Evolutionary conservation across 2,113 vertebrate genomes (phyloP).

Genomic region (Macquaria ambigua): DNA sequence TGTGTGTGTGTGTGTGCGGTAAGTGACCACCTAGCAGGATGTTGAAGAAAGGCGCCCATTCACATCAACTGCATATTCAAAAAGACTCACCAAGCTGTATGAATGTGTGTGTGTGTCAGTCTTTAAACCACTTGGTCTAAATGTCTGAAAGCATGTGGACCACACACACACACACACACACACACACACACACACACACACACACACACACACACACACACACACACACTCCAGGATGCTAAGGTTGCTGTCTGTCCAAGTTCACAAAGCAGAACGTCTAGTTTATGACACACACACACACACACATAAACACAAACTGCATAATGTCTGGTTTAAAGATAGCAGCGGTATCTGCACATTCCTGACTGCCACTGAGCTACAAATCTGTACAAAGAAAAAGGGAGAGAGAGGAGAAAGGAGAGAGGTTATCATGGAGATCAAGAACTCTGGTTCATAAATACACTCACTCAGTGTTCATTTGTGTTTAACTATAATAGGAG

Average conservation of each 20-base stretch:
- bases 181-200: slow-evolving; percentile 42
- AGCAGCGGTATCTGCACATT: slow-evolving; percentile 45
- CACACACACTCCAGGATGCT: slow-evolving; percentile 5
- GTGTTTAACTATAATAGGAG: slow-evolving; percentile 8
- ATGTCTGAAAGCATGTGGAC: slow-evolving; percentile 29
- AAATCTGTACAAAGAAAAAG: slow-evolving; percentile 32
- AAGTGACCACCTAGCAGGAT: slow-evolving; percentile 61
- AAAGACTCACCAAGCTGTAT: slow-evolving; percentile 5
- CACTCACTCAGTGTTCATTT: slow-evolving; percentile 22
- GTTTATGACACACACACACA: slow-evolving; percentile 10
- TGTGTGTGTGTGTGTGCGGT: slow-evolving; percentile 32
- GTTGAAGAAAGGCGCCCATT: slow-evolving; percentile 67
- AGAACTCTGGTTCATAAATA: slow-evolving; percentile 8
- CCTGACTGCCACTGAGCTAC: slow-evolving; percentile 36
- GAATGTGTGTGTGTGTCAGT: slow-evolving; percentile 36
- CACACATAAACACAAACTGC: slow-evolving; percentile 7
- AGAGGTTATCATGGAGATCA: slow-evolving; percentile 14
- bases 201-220: slow-evolving; percentile 52
- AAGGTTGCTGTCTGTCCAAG: slow-evolving; percentile 13
- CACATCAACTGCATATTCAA: slow-evolving; percentile 31
- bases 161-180: slow-evolving; percentile 56
- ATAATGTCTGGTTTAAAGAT: slow-evolving; percentile 48
- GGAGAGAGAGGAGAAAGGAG: neutral
- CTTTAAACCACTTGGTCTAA: slow-evolving; percentile 29
- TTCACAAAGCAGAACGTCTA: slow-evolving; percentile 13